Conservation (phyloP, 2,888 invertebrate species). For the Xestia ashworthii region DNA sequence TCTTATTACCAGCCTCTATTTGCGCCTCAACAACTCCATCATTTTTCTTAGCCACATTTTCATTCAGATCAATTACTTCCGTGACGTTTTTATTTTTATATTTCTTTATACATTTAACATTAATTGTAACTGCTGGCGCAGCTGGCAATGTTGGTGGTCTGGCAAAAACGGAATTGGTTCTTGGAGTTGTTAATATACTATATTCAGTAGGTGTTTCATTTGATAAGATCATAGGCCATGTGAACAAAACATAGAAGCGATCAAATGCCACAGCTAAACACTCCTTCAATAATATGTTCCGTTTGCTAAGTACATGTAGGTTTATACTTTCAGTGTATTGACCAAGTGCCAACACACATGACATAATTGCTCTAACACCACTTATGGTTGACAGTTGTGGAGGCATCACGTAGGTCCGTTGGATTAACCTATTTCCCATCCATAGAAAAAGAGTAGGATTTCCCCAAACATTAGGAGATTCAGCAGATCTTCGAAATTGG, state of each 20-base stretch:
- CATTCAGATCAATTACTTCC: constrained; percentile 58
- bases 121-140: constrained; percentile 57
- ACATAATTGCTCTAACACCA: constrained; percentile 79
- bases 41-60: constrained; percentile 21
- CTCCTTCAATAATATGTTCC: constrained; percentile 72
- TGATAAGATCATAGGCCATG: constrained; percentile 83
- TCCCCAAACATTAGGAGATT: constrained; percentile 80
- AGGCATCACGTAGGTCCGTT: constrained; percentile 76
- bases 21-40: constrained; percentile 19
- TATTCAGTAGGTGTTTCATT: constrained; percentile 66
- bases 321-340: constrained; percentile 59
- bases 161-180: constrained; percentile 33
- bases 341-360: constrained; percentile 61
- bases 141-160: constrained; percentile 45
- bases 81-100: constrained; percentile 35
- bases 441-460: constrained; percentile 51
- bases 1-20: constrained; percentile 3
- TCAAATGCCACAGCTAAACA: constrained; percentile 74
- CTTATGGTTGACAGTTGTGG: constrained; percentile 81
- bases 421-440: constrained; percentile 10
- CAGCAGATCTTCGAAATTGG: constrained; percentile 49
- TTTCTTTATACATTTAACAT: constrained; percentile 48
- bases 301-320: constrained; percentile 67
- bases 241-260: constrained; percentile 77
- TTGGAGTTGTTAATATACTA: constrained; percentile 10